Evolutionary conservation across 2,888 invertebrate species (phyloP).

Genomic region (Dicranocentrus wangi): DNA sequence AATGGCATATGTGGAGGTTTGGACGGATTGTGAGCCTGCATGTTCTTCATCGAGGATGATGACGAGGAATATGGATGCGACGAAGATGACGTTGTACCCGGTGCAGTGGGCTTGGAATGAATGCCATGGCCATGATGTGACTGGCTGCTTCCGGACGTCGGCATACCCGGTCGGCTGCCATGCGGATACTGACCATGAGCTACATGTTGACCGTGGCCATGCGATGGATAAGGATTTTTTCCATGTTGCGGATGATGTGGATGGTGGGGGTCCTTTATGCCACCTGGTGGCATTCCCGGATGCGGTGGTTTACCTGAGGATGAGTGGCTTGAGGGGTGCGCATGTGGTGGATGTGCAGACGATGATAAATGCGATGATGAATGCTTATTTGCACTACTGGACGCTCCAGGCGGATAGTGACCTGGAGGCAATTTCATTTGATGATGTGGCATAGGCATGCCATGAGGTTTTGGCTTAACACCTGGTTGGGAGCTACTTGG

Average conservation of each 20-base stretch:
- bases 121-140: conserved; percentile 64
- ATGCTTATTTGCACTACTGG: conserved; percentile 44
- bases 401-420: conserved; percentile 40
- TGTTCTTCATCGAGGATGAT: conserved; percentile 41
- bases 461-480: conserved; percentile 58
- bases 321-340: conserved; percentile 33
- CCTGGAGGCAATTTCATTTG: conserved; percentile 53
- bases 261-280: conserved; percentile 59
- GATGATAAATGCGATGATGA: conserved; percentile 24
- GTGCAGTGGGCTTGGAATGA: conserved; percentile 58
- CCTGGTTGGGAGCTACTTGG: conserved; percentile 55
- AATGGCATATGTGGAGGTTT: conserved; percentile 57
- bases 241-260: conserved; percentile 57
- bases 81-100: conserved; percentile 38
- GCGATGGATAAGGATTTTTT: conserved; percentile 55
- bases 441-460: conserved; percentile 45
- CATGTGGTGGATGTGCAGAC: conserved; percentile 42
- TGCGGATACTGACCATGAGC: conserved; percentile 60
- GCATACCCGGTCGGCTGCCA: conserved; percentile 53
- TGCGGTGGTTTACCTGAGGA: conserved; percentile 53
- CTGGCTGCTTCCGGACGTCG: conserved; percentile 55
- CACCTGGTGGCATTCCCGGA: conserved; percentile 48
- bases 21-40: conserved; percentile 63
- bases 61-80: conserved; percentile 46
- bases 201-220: conserved; percentile 54